Base-by-base conservation (phyloP, 2,888 invertebrate species). In the Microctonus aethiopoides region DNA sequence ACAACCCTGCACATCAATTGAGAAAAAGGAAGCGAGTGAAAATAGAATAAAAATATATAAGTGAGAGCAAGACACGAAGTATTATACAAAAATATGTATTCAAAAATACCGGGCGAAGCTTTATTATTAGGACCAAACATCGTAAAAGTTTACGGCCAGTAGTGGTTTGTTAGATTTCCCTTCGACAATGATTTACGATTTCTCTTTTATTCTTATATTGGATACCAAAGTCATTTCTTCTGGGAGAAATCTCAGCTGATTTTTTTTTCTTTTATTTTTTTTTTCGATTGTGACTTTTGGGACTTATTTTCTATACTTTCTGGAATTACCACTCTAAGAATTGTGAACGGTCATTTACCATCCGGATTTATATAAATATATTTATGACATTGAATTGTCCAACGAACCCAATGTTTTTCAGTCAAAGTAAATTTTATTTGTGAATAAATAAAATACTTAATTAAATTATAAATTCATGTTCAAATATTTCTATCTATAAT, bases 101-200 rank as follows among this genome's bases (percentile, higher is more conserved):
- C 51, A 54, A 36, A 26, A 46, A 32, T 57, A 59, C 57, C 16
- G 60, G 65, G 36, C 71, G 56, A 59, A 32, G 66, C 71, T 73
- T 73, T 70, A 75, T 36, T 76, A 46, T 46, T 46, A 46, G 77
- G 74, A 71, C 81, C 76, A 79, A 82, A 81, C 76, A 80, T 79
- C 82, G 80, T 85, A 83, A 85, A 85, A 74, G 79, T 85, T 83
- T 85, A 85, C 76, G 75, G 79, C 79, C 74, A 78, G 79, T 81
- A 81, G 84, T 81, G 83, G 81, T 84, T 84, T 77, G 80, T 76
- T 79, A 7, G 77, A 79, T 80, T 81, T 83, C 79, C 81, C 80
- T 78, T 77, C 72, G 73, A 70, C 66, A 66, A 77, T 82, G 81
- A 84, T 84, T 85, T 84, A 84, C 78, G 80, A 72, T 81, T 77